Percentiles rank a stretch among this genome's conserved stretches.
Conservation (phyloP, 2,888 invertebrate species). For the Mesoligia furuncula region DNA sequence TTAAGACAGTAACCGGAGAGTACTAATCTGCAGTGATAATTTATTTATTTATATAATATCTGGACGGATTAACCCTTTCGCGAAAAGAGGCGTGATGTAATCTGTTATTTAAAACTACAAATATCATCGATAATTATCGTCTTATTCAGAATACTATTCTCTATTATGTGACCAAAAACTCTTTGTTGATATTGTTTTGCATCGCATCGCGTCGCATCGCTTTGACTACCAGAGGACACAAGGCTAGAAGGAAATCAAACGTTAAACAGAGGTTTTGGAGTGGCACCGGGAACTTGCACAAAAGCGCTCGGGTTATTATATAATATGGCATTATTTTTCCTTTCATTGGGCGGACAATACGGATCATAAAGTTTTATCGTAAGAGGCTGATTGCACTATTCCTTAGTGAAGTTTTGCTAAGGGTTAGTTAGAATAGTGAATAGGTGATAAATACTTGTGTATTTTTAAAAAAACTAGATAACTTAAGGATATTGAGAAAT, state of each 20-base stretch:
- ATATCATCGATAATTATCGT: no score
- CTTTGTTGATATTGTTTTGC: background rate
- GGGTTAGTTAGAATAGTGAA: background rate
- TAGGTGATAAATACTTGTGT: no score
- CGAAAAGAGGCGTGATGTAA: no score
- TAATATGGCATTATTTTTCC: constrained; percentile 79
- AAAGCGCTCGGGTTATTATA: constrained; percentile 65
- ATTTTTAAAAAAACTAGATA: no score
- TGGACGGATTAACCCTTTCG: no score
- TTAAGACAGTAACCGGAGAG: constrained; percentile 23
- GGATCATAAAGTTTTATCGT: constrained; percentile 83
- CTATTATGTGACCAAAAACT: background rate
- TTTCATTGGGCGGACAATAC: constrained; percentile 81
- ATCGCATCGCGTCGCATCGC: background rate
- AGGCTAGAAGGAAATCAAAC: constrained; percentile 47
- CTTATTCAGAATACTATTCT: background rate
- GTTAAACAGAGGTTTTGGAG: constrained; percentile 62
- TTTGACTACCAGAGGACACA: background rate
- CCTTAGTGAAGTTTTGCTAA: background rate
- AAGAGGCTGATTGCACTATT: constrained; percentile 57
- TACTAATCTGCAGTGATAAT: constrained; percentile 11
- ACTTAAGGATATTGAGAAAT: no score
- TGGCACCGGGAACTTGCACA: constrained; percentile 57
- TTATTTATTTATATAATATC: no score
- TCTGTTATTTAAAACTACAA: no score